Evolutionary conservation across 1,140 invertebrate species (phyloP), one percentile per base, ranked within the genome.

Genomic region (Kradibia gibbosae): DNA sequence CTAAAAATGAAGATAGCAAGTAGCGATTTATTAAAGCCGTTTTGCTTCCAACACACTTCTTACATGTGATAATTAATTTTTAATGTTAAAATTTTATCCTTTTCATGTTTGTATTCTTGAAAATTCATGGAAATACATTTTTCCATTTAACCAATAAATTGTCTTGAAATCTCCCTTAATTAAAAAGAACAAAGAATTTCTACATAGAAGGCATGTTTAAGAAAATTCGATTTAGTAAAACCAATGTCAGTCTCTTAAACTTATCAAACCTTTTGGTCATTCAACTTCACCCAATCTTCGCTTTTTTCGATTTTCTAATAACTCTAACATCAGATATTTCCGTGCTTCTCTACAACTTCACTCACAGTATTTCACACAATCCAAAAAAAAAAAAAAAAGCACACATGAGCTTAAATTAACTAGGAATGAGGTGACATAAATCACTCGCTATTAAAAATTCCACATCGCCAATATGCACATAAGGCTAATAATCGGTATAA

Each of bases 191-290:
- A n/a, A n/a, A n/a, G n/a, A n/a, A n/a, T n/a, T n/a, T n/a, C n/a
- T n/a, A n/a, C n/a, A n/a, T n/a, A n/a, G n/a, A n/a, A n/a, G n/a
- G n/a, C n/a, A n/a, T n/a, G n/a, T n/a, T n/a, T n/a, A n/a, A n/a
- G n/a, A n/a, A n/a, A n/a, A n/a, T n/a, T n/a, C n/a, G n/a, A n/a
- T n/a, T n/a, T n/a, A n/a, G n/a, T n/a, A n/a, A n/a, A n/a, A n/a
- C n/a, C n/a, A n/a, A n/a, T 55, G 25, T n/a, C 25, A 25, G 20
- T 60, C 25, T 31, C n/a, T 48, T 28, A 74, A 50, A n/a, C 36
- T 31, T 55, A 74, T 13, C 72, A 42, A 34, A 55, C 72, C 36
- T 25, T n/a, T 74, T 34, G 25, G 50, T 36, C 39, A 74, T 74
- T 22, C 72, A 28, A 36, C 8, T 31, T 25, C 25, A n/a, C 42